Base-by-base conservation (phyloP, 2,797 vertebrate genomes). In the Graptemys geographica region DNA sequence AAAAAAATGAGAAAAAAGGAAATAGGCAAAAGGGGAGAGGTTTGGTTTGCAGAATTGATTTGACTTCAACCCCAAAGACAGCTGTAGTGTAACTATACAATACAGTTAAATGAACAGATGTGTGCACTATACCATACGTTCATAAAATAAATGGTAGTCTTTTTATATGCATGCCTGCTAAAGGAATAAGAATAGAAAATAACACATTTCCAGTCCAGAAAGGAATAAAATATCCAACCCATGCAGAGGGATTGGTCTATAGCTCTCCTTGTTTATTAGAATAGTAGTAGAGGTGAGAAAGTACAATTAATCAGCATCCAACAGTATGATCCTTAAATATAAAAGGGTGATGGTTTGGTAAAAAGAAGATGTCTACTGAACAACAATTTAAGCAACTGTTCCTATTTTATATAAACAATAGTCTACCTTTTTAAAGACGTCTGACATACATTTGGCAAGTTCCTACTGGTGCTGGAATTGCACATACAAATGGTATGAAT, bases 61-160 rank as follows among this genome's bases (percentile, higher is more conserved):
- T 93, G 81, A 13, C 74, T 93, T 90, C 86, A 94, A 83, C 56
- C 81, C 47, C 2, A 2, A 94, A 95, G 85, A 92, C 52, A 94
- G 85, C 57, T 95, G 81, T 82, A 95, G 92, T 57, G 81, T 82
- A 96, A 87, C 49, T 82, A 53, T 55, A 81, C 49, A 76, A 65
- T 79, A 59, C 49, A 95, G 84, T 92, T 90, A 97, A 97, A 92
- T 81, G 81, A 96, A 95, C 94, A 97, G 93, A 97, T 96, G 88
- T 96, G 69, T 93, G 80, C 87, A 87, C 65, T 62, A 84, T 52
- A 90, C 83, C 87, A 91, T 47, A 76, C 2, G 0, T 92, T 65
- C 88, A 92, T 90, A 94, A 96, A 95, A 87, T 96, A 90, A 91
- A 83, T 94, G 5, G 33, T 18, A 93, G 41, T 13, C 21, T 90